Evolutionary conservation across 2,113 vertebrate species (phyloP), one percentile per base, ranked within the genome.

Genomic region (Pteronura brasiliensis): DNA sequence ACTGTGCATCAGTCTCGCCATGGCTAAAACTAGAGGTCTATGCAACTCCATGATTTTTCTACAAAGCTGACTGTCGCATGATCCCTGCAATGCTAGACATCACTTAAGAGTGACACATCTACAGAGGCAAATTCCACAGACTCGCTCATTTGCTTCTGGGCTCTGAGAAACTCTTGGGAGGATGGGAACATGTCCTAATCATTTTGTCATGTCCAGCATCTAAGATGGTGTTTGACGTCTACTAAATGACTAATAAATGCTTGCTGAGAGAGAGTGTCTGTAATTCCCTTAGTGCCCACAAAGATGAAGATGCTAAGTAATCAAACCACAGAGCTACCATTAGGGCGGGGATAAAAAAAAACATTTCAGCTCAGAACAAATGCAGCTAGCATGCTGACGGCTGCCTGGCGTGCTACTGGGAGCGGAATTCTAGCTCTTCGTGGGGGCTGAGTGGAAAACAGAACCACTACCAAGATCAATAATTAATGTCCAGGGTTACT

Each of bases 371-470:
- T 80, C 79, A 44, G 6, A 47, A 29, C 25, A 39, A 67, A 89
- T 20, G 7, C 39, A 67, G 23, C 67, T 0, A 13, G 31, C 27
- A 52, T 49, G 49, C 12, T 4, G 11, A n/a, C 4, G 27, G 83
- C 29, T 52, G 17, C 20, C 7, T 25, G 1, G n/a, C 1, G 10
- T 27, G 47, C 42, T 76, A 1, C 0, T 4, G 2, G n/a, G 57
- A 76, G 34, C 0, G 65, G 11, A 52, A 44, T 67, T 61, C 84
- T 44, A 20, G 55, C 20, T 20, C 31, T n/a, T 83, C 34, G 6
- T 6, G 11, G 34, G 27, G 23, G 14, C 61, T 49, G 25, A 34
- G 65, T n/a, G 79, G 23, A 85, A 67, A n/a, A 44, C 8, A 49
- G 31, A 79, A 59, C 11, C 20, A 57, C 8, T 17, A 65, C 49